These are phyloP conservation scores for Cephus sareptanus DNA, from an alignment of 2,888 invertebrate genomes.

Conservation along the genomic window DNA sequence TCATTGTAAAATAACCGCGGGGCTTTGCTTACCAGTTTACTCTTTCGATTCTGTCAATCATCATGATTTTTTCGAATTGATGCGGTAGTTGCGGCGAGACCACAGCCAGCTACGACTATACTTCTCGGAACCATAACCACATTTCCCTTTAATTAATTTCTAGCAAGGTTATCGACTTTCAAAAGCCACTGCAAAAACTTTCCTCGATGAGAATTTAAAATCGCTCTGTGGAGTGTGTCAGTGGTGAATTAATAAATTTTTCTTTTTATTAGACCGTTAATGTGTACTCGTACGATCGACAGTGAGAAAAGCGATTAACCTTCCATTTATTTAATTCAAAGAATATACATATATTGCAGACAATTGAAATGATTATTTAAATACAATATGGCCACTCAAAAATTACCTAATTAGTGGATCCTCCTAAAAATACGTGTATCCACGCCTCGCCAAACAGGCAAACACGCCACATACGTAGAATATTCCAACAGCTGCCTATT, in stretches of 20 bases:
- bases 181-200: conserved; percentile 17
- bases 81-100: conserved; percentile 35
- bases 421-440: background rate
- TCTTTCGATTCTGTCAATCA: conserved; percentile 45
- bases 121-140: conserved; percentile 27
- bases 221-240: background rate
- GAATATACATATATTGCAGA: too few species aligned
- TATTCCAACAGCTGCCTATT: background rate
- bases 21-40: conserved; percentile 20
- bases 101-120: conserved; percentile 13
- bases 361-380: background rate
- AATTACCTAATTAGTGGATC: background rate
- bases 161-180: conserved; percentile 29
- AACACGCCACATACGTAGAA: background rate
- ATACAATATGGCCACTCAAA: background rate
- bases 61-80: conserved; percentile 31
- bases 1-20: background rate
- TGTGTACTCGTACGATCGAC: background rate
- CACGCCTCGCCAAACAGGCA: background rate
- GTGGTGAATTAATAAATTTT: background rate
- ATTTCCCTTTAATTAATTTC: conserved; percentile 42
- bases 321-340: background rate
- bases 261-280: background rate
- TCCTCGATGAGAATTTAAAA: background rate
- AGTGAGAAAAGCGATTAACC: background rate